Conservation (phyloP, 1,140 invertebrate species). For the Eulimnadia texana region DNA sequence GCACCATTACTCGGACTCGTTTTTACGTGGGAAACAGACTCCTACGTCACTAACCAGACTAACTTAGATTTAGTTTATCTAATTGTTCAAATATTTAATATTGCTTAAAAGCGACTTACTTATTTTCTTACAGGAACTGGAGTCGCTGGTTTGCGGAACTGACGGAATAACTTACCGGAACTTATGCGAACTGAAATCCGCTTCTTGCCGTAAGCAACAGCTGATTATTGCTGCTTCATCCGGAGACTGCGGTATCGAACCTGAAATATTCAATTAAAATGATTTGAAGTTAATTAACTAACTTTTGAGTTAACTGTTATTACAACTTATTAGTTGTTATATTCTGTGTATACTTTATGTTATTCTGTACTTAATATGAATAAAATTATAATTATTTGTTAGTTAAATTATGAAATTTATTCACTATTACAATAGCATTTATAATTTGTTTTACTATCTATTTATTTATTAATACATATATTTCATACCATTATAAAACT, state of each 20-base stretch:
- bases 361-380: neutral
- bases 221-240: constrained; percentile 52
- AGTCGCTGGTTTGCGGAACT: constrained; percentile 28
- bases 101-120: neutral
- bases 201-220: constrained; percentile 48
- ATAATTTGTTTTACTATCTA: too few relatives aligned
- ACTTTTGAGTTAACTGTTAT: too few relatives aligned
- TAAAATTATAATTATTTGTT: neutral
- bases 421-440: too few relatives aligned
- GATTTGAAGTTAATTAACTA: neutral
- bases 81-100: neutral
- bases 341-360: neutral
- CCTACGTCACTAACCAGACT: too few relatives aligned
- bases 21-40: too few relatives aligned
- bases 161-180: constrained; percentile 52
- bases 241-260: constrained; percentile 67
- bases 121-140: constrained; percentile 16
- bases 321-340: too few relatives aligned
- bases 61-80: too few relatives aligned
- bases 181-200: constrained; percentile 45
- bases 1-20: too few relatives aligned
- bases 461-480: too few relatives aligned
- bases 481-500: too few relatives aligned
- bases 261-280: constrained; percentile 10
- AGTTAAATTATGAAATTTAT: too few relatives aligned